Base-by-base conservation (phyloP, 2,113 vertebrate species). In the Talpa occidentalis region DNA sequence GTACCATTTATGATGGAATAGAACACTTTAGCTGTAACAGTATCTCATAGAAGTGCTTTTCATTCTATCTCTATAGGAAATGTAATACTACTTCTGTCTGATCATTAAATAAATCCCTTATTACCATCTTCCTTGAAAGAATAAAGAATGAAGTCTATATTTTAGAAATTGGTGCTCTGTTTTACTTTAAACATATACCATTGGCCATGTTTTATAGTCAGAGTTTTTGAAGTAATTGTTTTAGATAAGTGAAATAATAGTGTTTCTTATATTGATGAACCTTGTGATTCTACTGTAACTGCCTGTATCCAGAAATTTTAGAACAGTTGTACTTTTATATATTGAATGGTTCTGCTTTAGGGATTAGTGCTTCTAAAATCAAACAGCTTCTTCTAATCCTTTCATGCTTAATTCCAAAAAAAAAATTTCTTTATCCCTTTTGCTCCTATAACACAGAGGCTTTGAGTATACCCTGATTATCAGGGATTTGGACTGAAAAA, bases 71-170 rank as follows among this genome's bases (percentile, higher is more conserved):
- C 5, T 40, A 69, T 83, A 52, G 76, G 42, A 90, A 93, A 56
- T 88, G 66, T 70, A 90, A 40, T 87, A 47, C 42, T 88, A 26
- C 17, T 80, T 84, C 14, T 80, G 19, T 70, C 66, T 93, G 66
- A 10, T 94, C 24, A 37, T 85, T 91, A 86, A 89, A 86, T 49
- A 92, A 93, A 44, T 52, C 69, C 64, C 44, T 84, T 80, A 94
- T 40, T 19, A 79, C n/a, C 49, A 81, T 95, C 69, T 96, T 93
- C 6, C 42, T 76, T 93, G 70, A 90, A 90, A 95, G 30, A 92
- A 47, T 89, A 56, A 80, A 95, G 81, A 97, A 32, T 54, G 93
- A n/a, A 72, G 15, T 47, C 30, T 73, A 37, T 79, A 79, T 88
- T 94, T 88, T 54, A 93, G 77, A 12, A 93, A 72, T 70, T 76